Percentiles rank a stretch among this genome's conserved stretches.
These are phyloP conservation scores for Physella acuta DNA, from an alignment of 1,140 invertebrate genomes.

Conservation along the genomic window DNA sequence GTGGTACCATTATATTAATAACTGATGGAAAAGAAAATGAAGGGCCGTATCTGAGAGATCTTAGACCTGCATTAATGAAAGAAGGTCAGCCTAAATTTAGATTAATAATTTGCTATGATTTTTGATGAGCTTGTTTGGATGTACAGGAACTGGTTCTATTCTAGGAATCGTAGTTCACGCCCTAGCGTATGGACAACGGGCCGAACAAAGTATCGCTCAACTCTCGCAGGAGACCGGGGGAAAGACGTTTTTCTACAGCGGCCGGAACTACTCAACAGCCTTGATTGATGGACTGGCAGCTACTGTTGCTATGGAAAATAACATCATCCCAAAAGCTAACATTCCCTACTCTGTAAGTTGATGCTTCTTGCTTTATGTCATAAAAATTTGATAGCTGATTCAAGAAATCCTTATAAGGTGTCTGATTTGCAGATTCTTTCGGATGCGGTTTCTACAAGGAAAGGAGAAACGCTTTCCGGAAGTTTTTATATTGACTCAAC, in stretches of 20 bases:
- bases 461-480: constrained; percentile 5
- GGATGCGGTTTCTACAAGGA: constrained; percentile 9
- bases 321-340: background rate
- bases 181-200: constrained; percentile 34
- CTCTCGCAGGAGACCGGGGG: constrained; percentile 34
- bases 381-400: too few relatives aligned
- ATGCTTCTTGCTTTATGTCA: constrained; percentile 2
- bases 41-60: constrained; percentile 28
- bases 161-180: constrained; percentile 33
- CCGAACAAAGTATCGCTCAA: constrained; percentile 31
- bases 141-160: too few relatives aligned
- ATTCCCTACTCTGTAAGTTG: constrained; percentile 24
- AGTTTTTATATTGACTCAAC: constrained; percentile 33
- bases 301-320: constrained; percentile 25
- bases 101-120: too few relatives aligned
- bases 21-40: constrained; percentile 42
- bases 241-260: constrained; percentile 34
- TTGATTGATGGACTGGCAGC: constrained; percentile 33
- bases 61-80: constrained; percentile 12
- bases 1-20: constrained; percentile 35
- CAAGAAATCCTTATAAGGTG: too few relatives aligned
- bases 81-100: too few relatives aligned
- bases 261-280: constrained; percentile 27
- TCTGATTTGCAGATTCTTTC: constrained; percentile 28
- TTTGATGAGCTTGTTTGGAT: too few relatives aligned